phyloP scores from a whole-genome alignment of 2,888 invertebrate genomes.

The Sinohyriopsis cumingii region DNA sequence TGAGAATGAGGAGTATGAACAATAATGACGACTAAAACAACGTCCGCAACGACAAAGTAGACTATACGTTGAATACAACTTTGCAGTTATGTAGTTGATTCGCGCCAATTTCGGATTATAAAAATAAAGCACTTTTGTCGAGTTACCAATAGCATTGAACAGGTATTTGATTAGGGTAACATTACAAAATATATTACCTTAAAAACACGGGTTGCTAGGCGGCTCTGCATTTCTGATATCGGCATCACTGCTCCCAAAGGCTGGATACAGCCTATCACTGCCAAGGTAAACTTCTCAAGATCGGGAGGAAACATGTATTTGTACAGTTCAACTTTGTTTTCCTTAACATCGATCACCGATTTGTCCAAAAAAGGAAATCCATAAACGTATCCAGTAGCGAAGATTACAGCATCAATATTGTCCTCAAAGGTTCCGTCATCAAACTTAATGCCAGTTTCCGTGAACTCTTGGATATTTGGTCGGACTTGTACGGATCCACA shows the following conservation, averaged over 20 bases:
- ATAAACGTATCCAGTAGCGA: conserved; percentile 71
- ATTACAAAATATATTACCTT: conserved; percentile 39
- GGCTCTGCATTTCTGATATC: conserved; percentile 73
- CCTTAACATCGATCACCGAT: conserved; percentile 50
- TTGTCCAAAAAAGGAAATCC: conserved; percentile 70
- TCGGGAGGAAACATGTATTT: conserved; percentile 71
- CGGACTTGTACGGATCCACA: conserved; percentile 67
- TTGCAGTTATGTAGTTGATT: too few species aligned
- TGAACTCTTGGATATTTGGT: conserved; percentile 50
- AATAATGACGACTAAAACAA: too few species aligned
- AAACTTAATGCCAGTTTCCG: conserved; percentile 56
- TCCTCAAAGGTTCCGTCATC: conserved; percentile 57
- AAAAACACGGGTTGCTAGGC: conserved; percentile 70
- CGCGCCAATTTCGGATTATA: too few species aligned
- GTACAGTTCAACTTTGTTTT: conserved; percentile 68
- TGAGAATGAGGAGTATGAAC: too few species aligned
- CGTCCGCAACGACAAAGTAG: too few species aligned
- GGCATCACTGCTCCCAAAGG: conserved; percentile 73
- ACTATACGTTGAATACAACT: too few species aligned
- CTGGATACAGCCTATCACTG: conserved; percentile 72
- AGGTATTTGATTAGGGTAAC: too few species aligned
- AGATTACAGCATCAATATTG: conserved; percentile 63
- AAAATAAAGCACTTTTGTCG: too few species aligned
- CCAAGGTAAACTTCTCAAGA: conserved; percentile 66
- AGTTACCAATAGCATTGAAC: too few species aligned